A percentile compares a stretch with the other conserved stretches of the same genome.
phyloP scores from a whole-genome alignment of 1,140 invertebrate species.

The Micrasema minimum region DNA sequence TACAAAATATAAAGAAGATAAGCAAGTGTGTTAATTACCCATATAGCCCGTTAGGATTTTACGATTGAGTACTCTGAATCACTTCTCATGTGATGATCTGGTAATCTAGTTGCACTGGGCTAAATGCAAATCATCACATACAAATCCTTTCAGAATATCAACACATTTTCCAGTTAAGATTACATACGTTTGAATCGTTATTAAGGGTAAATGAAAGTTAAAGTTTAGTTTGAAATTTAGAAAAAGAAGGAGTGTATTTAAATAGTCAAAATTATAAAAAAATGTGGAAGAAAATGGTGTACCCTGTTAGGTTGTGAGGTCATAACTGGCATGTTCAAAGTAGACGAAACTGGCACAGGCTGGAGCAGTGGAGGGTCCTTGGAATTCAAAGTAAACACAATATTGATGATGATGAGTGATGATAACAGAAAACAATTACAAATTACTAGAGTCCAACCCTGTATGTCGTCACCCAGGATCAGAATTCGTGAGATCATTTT shows the following conservation, averaged over 20 bases:
- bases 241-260: conserved; percentile 1
- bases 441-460: neutral
- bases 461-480: neutral
- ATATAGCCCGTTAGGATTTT: neutral
- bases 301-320: conserved; percentile 48
- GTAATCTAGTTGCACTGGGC: neutral
- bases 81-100: conserved; percentile 11
- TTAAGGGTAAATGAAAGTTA: neutral
- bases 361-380: conserved; percentile 47
- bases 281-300: conserved; percentile 17
- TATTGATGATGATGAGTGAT: too few species aligned
- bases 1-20: conserved; percentile 14
- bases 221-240: neutral
- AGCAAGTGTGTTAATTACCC: conserved; percentile 5
- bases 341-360: conserved; percentile 46
- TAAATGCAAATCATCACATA: neutral
- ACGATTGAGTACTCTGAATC: conserved; percentile 1
- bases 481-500: neutral
- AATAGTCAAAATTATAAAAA: conserved; percentile 9
- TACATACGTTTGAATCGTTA: neutral
- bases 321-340: conserved; percentile 42
- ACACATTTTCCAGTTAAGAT: conserved; percentile 9
- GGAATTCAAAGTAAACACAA: too few species aligned
- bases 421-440: conserved; percentile 7
- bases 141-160: neutral